These are phyloP conservation scores for Toxostoma redivivum DNA, from an alignment of 2,113 vertebrate species.

Conservation along the genomic window DNA sequence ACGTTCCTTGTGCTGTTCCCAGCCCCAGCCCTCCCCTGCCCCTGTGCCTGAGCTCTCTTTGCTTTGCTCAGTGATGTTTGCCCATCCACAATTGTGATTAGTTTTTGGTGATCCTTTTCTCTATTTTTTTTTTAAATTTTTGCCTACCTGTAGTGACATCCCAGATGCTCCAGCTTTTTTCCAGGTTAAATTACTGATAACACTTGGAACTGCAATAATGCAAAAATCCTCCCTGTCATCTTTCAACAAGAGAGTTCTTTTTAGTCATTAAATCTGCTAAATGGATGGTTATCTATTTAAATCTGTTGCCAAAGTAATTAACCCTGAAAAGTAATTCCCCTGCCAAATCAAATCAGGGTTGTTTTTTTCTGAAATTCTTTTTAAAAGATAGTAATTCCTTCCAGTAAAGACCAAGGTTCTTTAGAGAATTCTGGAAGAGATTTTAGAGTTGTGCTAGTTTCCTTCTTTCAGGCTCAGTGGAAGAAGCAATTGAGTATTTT, in stretches of 20 bases:
- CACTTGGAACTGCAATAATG: not conserved
- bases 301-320: constrained; percentile 32
- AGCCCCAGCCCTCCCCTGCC: too few species aligned
- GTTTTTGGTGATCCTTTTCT: not conserved
- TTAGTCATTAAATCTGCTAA: not conserved
- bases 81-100: not conserved
- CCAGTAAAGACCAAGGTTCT: not conserved
- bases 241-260: not conserved
- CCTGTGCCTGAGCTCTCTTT: not conserved
- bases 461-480: not conserved
- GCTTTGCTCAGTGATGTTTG: not conserved
- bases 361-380: not conserved
- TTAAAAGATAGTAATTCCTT: not conserved
- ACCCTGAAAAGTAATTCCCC: not conserved
- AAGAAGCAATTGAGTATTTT: not conserved
- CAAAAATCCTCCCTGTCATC: not conserved
- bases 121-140: not conserved
- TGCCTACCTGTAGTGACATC: not conserved
- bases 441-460: not conserved
- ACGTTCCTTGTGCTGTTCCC: rapidly evolving
- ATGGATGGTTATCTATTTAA: not conserved
- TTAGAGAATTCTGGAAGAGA: not conserved
- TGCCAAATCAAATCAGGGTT: not conserved
- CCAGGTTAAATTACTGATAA: not conserved
- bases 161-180: not conserved